These are phyloP conservation scores for Yponomeuta malinellus DNA, from an alignment of 2,888 invertebrate species.

Conservation along the genomic window DNA sequence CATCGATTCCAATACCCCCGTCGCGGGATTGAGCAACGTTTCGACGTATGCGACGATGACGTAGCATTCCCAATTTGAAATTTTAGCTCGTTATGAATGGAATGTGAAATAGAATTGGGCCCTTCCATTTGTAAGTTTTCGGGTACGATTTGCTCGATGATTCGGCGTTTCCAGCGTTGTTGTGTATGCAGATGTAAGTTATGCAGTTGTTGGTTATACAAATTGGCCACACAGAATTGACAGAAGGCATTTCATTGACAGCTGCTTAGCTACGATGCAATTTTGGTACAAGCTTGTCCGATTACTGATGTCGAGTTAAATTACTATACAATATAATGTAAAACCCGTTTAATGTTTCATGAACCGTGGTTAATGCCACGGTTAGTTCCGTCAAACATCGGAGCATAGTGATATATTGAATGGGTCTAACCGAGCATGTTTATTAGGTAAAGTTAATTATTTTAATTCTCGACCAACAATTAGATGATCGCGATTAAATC, in stretches of 20 bases:
- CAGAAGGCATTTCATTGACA: constrained; percentile 1
- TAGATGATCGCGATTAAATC: no score
- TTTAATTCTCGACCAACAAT: no score
- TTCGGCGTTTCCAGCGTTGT: not conserved
- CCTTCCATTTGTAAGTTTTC: constrained; percentile 10
- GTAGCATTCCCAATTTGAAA: constrained; percentile 52
- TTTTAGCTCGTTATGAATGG: constrained; percentile 53
- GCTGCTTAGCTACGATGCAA: constrained; percentile 1
- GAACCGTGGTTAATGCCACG: no score
- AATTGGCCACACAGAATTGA: constrained; percentile 13
- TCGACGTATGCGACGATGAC: constrained; percentile 36
- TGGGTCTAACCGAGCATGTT: no score
- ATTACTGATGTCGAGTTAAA: not conserved
- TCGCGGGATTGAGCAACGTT: constrained; percentile 22
- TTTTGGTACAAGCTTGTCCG: not conserved
- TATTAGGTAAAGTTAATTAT: no score
- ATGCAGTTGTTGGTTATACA: not conserved
- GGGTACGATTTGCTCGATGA: constrained; percentile 15
- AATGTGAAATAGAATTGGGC: constrained; percentile 17
- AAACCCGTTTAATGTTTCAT: no score
- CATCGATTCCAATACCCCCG: constrained; percentile 38
- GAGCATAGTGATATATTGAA: no score
- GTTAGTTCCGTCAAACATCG: no score
- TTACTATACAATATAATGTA: not conserved
- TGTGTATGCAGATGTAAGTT: constrained; percentile 8